phyloP scores from a whole-genome alignment of 1,140 invertebrate genomes.

The Brachionus calyciflorus region DNA sequence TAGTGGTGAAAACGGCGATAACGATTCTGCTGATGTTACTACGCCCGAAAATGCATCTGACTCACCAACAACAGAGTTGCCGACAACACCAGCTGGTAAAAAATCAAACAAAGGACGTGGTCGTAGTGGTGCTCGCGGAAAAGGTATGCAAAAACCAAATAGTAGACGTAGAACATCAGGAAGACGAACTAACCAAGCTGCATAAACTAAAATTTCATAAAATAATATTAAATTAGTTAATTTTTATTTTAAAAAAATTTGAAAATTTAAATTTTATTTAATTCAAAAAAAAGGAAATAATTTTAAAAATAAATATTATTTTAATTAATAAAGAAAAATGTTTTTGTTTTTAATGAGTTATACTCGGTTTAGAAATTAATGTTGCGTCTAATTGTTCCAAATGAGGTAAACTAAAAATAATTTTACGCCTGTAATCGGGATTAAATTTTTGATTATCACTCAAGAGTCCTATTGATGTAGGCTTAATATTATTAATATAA shows the following conservation, averaged over 20 bases:
- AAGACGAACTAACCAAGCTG: neutral
- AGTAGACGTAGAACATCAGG: neutral
- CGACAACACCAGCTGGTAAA: neutral
- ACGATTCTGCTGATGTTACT: neutral
- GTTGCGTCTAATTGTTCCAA: constrained; percentile 46
- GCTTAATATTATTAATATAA: constrained; percentile 28
- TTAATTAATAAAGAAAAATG: neutral
- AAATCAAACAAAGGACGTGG: neutral
- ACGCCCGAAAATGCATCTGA: constrained; percentile 5
- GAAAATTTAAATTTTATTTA: neutral
- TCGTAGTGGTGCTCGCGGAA: neutral
- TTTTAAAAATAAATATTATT: neutral
- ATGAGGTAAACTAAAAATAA: constrained; percentile 42
- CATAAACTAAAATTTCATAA: neutral
- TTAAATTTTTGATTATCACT: constrained; percentile 16
- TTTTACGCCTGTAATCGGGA: constrained; percentile 35
- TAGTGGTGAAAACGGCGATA: neutral
- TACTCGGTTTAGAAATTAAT: constrained; percentile 19
- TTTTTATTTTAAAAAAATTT: constrained; percentile 13
- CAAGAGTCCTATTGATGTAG: neutral
- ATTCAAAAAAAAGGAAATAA: neutral
- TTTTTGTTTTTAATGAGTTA: neutral
- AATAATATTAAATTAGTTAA: too few relatives aligned
- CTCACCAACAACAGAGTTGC: neutral
- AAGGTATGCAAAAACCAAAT: neutral